Conservation (phyloP, 2,797 vertebrate genomes). For the Poecilia velifera region DNA sequence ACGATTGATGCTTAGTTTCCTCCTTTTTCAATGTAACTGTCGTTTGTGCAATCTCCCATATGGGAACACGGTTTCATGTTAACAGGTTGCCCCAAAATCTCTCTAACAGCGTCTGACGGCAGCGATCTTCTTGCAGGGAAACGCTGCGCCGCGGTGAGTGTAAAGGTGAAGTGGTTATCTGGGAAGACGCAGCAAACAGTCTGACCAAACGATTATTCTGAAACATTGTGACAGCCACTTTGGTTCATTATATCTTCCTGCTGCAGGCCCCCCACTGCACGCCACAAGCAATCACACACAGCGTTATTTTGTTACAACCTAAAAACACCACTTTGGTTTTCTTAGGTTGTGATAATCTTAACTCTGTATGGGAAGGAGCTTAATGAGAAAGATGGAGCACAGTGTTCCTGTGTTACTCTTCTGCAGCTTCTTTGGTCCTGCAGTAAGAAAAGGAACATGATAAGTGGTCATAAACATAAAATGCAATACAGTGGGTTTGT, state of each 20-base stretch:
- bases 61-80: not conserved
- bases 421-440: not conserved
- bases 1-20: not conserved
- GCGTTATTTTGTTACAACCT: not conserved
- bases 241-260: not conserved
- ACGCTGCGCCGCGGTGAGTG: not conserved
- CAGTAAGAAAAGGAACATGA: not conserved
- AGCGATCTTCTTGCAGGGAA: not conserved
- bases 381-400: not conserved
- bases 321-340: not conserved
- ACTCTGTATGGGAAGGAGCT: not conserved
- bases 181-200: not conserved
- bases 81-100: not conserved
- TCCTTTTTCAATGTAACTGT: not conserved
- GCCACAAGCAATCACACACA: not conserved
- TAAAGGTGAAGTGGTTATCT: not conserved
- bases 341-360: not conserved
- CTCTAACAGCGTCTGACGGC: not conserved
- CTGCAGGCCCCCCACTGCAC: not conserved
- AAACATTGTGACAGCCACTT: constrained; percentile 11
- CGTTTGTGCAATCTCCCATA: not conserved
- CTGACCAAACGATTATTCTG: constrained; percentile 2
- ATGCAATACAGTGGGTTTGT: not conserved
- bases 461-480: not conserved
- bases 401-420: not conserved